Conservation (phyloP, 2,888 invertebrate genomes). For the Drosophila paucipuncta region DNA sequence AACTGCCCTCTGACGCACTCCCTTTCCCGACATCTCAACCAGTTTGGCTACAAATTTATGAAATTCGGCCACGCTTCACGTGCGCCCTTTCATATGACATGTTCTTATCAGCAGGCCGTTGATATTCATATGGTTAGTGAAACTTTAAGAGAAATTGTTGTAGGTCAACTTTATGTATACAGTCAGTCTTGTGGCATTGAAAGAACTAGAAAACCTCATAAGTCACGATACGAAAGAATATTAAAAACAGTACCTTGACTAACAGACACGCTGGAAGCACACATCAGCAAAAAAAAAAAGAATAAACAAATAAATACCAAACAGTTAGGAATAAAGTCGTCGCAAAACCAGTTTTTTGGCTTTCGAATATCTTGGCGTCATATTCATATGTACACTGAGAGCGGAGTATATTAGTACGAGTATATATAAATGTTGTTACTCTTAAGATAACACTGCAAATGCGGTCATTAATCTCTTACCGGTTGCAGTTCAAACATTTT, state of each 20-base stretch:
- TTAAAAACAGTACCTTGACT: slow-evolving; percentile 27
- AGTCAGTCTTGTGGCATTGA: slow-evolving; percentile 16
- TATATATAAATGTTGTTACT: slow-evolving; percentile 22
- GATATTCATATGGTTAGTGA: not conserved
- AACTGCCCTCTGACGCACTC: not conserved
- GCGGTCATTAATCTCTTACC: slow-evolving; percentile 51
- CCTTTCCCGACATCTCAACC: not conserved
- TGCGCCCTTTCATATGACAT: not conserved
- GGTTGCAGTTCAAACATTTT: slow-evolving; percentile 13
- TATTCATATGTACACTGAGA: slow-evolving; percentile 25
- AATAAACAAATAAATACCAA: not conserved
- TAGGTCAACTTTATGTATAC: slow-evolving; percentile 17
- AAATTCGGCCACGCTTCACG: not conserved
- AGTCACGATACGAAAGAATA: slow-evolving; percentile 30
- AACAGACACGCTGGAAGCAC: not conserved
- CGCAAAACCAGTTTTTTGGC: slow-evolving; percentile 49
- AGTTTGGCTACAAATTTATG: not conserved
- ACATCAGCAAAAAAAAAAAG: slow-evolving; percentile 6
- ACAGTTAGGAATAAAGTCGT: slow-evolving; percentile 37
- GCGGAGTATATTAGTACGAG: slow-evolving; percentile 1
- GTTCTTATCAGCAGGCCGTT: slow-evolving; percentile 25
- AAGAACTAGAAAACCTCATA: slow-evolving; percentile 15
- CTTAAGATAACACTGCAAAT: slow-evolving; percentile 45
- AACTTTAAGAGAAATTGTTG: slow-evolving; percentile 2
- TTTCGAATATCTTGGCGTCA: slow-evolving; percentile 55